These are phyloP conservation scores for Stenolophus ochropezus DNA, from an alignment of 2,888 invertebrate genomes.

Conservation along the genomic window DNA sequence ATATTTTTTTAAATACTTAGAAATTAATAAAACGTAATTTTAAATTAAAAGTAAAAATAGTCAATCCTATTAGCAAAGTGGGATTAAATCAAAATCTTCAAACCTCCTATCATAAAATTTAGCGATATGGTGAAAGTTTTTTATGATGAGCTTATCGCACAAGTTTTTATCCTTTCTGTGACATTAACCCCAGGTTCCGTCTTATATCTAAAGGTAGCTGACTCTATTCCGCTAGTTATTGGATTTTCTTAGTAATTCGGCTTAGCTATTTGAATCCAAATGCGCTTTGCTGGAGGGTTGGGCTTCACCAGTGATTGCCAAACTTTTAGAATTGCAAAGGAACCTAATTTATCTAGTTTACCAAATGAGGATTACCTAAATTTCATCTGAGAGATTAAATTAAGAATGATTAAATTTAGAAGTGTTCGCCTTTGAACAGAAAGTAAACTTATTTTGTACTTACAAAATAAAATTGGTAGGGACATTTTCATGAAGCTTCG, in stretches of 20 bases:
- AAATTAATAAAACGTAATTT: not conserved
- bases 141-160: not conserved
- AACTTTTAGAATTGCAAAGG: not conserved
- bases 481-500: too few relatives aligned
- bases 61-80: not conserved
- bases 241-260: slow-evolving; percentile 44
- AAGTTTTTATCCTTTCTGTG: not conserved
- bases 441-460: too few relatives aligned
- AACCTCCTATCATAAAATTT: not conserved
- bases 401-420: too few relatives aligned
- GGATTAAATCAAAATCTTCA: not conserved
- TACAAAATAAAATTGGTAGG: too few relatives aligned
- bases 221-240: slow-evolving; percentile 33
- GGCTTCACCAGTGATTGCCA: not conserved
- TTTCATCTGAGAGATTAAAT: too few relatives aligned
- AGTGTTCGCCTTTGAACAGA: too few relatives aligned
- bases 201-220: slow-evolving; percentile 14
- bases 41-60: not conserved
- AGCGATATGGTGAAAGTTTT: not conserved
- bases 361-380: too few relatives aligned
- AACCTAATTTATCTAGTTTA: too few relatives aligned
- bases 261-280: slow-evolving; percentile 31
- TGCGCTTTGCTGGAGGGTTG: slow-evolving; percentile 34
- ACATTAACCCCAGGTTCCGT: not conserved
- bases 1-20: not conserved